phyloP scores from a whole-genome alignment of 2,113 vertebrate species.

The Gorsachius goisagi region DNA sequence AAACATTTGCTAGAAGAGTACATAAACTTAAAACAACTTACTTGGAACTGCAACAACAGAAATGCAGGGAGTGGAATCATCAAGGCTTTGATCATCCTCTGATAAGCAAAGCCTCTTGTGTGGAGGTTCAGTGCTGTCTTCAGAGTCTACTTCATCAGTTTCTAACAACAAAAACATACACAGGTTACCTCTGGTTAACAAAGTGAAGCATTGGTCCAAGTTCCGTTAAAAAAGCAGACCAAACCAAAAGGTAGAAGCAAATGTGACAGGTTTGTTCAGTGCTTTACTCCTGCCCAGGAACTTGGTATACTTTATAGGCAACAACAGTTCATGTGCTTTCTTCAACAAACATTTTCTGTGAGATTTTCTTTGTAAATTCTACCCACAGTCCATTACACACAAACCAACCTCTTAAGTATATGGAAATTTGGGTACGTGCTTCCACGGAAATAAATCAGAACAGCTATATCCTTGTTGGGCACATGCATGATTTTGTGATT shows the following conservation, averaged over 20 bases:
- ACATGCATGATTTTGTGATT: background rate
- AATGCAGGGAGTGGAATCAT: slow-evolving; percentile 80
- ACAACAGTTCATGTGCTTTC: background rate
- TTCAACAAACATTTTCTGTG: background rate
- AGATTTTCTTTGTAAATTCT: background rate
- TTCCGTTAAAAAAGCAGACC: background rate
- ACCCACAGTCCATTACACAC: background rate
- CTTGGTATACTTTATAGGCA: background rate
- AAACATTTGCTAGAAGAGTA: background rate
- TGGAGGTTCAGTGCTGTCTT: slow-evolving; percentile 84
- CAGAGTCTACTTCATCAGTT: slow-evolving; percentile 81
- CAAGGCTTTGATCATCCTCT: slow-evolving; percentile 84
- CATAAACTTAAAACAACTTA: slow-evolving; percentile 67
- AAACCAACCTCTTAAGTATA: background rate
- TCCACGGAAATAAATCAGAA: background rate
- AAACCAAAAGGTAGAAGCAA: background rate
- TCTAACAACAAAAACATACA: slow-evolving; percentile 55
- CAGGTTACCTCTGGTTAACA: background rate
- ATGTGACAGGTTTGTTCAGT: background rate
- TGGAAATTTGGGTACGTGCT: background rate
- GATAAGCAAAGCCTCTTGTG: slow-evolving; percentile 90
- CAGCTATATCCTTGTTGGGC: background rate
- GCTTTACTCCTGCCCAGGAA: background rate
- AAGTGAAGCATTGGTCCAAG: background rate
- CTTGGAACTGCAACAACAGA: slow-evolving; percentile 92